Percentiles rank a stretch among this genome's conserved stretches.
phyloP scores from a whole-genome alignment of 2,888 invertebrate genomes.

The Troides oblongomaculatus region DNA sequence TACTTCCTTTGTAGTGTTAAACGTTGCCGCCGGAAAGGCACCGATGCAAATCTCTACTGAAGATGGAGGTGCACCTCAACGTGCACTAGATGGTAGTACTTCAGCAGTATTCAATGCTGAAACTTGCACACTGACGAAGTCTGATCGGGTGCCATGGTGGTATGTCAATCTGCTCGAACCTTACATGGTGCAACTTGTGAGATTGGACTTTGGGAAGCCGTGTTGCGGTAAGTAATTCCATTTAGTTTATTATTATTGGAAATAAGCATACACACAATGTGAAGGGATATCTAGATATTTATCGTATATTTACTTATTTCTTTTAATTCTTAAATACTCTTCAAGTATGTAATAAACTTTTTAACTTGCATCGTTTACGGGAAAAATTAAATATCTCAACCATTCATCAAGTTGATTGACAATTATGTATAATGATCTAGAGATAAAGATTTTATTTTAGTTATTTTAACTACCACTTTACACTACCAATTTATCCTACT shows the following conservation, averaged over 20 bases:
- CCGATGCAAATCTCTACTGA: conserved; percentile 95
- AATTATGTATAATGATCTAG: too few species aligned
- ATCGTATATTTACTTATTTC: too few species aligned
- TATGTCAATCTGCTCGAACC: conserved; percentile 96
- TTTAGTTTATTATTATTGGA: background rate
- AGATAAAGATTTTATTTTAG: too few species aligned
- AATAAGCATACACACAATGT: too few species aligned
- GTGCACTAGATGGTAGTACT: conserved; percentile 94
- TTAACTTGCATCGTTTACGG: too few species aligned
- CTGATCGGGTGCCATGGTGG: conserved; percentile 95
- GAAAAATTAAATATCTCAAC: too few species aligned
- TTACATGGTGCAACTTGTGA: conserved; percentile 95
- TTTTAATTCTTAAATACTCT: too few species aligned
- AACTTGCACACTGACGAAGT: conserved; percentile 92
- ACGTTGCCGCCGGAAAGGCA: conserved; percentile 96
- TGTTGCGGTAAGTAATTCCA: conserved; percentile 88
- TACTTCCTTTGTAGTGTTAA: conserved; percentile 83
- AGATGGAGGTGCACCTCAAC: conserved; percentile 91
- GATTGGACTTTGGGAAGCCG: conserved; percentile 93
- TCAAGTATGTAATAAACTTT: too few species aligned
- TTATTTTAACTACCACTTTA: too few species aligned
- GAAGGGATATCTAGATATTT: too few species aligned
- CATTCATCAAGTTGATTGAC: too few species aligned
- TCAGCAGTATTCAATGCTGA: conserved; percentile 89
- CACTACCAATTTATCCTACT: too few species aligned